Evolutionary conservation across 2,797 vertebrate species (phyloP), one percentile per base, ranked within the genome.

Genomic region (Pagetopsis macropterus): DNA sequence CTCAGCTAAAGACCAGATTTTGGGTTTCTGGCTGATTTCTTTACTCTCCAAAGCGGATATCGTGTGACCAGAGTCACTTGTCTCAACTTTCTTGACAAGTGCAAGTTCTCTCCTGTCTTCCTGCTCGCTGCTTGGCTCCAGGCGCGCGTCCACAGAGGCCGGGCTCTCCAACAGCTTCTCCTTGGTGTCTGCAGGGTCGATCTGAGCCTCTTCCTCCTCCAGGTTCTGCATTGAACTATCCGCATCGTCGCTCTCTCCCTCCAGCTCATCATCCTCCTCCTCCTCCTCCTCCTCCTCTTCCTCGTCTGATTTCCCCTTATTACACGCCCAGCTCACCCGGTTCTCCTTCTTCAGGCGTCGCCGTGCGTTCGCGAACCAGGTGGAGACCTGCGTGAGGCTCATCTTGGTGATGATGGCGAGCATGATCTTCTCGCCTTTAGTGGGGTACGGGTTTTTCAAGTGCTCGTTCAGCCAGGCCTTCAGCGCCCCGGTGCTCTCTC

Each of bases 1-100:
- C 66, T 99, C 98, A 0, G 97, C 98, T 81, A 99, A 86, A 16
- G 98, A 99, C 98, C 98, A 99, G 85, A 99, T 99, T 90, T 98
- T 98, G 60, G 97, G 96, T 78, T 98, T 98, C 60, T 95, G 95
- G 55, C 76, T 72, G 80, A 71, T 93, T 41, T 90, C 93, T 87
- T 94, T 95, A 74, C 77, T 93, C 60, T 40, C 94, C 92, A 84
- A 44, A 15, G 65, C 75, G 4, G 81, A 65, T 0, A 78, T 48
- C 5, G 72, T 85, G 43, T 72, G 71, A 4, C 83, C 79, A 14
- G 81, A 65, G 68, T 87, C 82, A 0, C 58, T 70, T 74, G 72
- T 84, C 44, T 84, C 85, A 0, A 40, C 82, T 1, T 78, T 75
- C 73, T 81, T 72, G 5, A 49, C 84, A 7, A 78, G 64, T 51